Base-by-base conservation (phyloP, 2,888 invertebrate species). In the Eilema caniola region DNA sequence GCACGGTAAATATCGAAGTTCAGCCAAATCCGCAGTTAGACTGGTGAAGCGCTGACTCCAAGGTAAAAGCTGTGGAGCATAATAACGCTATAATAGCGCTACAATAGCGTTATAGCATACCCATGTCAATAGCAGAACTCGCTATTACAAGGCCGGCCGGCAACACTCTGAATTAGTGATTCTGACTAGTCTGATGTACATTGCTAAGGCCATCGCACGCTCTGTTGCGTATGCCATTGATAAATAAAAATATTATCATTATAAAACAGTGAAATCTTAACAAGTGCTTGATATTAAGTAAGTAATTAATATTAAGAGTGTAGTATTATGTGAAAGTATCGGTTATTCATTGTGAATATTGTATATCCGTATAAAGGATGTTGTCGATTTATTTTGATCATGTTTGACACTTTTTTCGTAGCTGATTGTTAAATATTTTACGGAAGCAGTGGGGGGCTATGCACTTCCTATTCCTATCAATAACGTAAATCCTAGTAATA, bases 361-460 rank as follows among this genome's bases (percentile, higher is more conserved):
- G 10, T 53, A n/a, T 8, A 20, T 20, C 20, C n/a, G 53, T 53
- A 2, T 8, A 57, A 59, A 59, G 59, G 25, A 59, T 25, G 59
- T 59, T 59, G 25, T 59, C 16, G 16, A 59, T 59, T 59, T 59
- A 59, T 59, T 59, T 59, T 59, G 16, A 59, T 59, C 28, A 25
- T 59, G 25, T 59, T 59, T 59, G 59, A 59, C 28, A 59, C 28
- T 59, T 41, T 41, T 59, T 59, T 59, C n/a, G 59, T 25, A 7
- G 59, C 20, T 28, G 24, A 59, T 59, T 59, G 25, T 16, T 59
- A 59, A 20, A 59, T 59, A 59, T 59, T 59, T 59, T 25, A 25
- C 59, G 59, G 59, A 59, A 25, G 59, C 59, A 2, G 24, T 16
- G 24, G 3, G 23, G n/a, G 23, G 25, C 12, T 24, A n/a, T 24